A percentile compares a stretch with the other conserved stretches of the same genome.
Conservation (phyloP, 2,888 invertebrate species). For the Hetaerina titia region DNA sequence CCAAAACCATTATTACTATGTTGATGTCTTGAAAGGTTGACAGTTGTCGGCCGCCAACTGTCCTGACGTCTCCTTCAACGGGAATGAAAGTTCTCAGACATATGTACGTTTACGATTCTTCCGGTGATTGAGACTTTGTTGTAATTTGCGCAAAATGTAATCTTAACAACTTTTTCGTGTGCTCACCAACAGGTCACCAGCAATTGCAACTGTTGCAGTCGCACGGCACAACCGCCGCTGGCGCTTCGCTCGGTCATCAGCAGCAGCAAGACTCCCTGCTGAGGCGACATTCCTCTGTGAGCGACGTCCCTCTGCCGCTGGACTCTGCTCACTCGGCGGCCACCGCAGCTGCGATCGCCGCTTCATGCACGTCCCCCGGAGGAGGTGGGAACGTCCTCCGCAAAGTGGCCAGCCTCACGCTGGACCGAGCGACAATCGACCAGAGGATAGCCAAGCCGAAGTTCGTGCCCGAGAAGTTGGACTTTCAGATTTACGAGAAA, state of each 20-base stretch:
- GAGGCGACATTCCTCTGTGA: slow-evolving; percentile 78
- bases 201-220: not conserved
- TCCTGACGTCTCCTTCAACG: too few species aligned
- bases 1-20: too few species aligned
- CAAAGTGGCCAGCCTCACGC: slow-evolving; percentile 90
- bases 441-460: slow-evolving; percentile 84
- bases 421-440: slow-evolving; percentile 85
- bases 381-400: slow-evolving; percentile 83
- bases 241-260: not conserved
- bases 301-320: slow-evolving; percentile 76
- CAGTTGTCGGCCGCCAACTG: too few species aligned
- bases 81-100: too few species aligned
- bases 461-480: slow-evolving; percentile 89
- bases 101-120: too few species aligned
- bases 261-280: slow-evolving; percentile 42
- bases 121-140: too few species aligned
- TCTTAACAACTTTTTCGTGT: not conserved
- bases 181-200: slow-evolving; percentile 15
- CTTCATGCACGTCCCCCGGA: slow-evolving; percentile 55
- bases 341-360: slow-evolving; percentile 26
- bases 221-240: not conserved
- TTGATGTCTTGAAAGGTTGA: too few species aligned
- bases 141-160: too few species aligned
- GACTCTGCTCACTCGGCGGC: slow-evolving; percentile 79
- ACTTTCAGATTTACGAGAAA: slow-evolving; percentile 92